Percentiles rank a stretch among this genome's conserved stretches.
Conservation (phyloP, 2,113 vertebrate genomes). For the Capricornis sumatraensis region DNA sequence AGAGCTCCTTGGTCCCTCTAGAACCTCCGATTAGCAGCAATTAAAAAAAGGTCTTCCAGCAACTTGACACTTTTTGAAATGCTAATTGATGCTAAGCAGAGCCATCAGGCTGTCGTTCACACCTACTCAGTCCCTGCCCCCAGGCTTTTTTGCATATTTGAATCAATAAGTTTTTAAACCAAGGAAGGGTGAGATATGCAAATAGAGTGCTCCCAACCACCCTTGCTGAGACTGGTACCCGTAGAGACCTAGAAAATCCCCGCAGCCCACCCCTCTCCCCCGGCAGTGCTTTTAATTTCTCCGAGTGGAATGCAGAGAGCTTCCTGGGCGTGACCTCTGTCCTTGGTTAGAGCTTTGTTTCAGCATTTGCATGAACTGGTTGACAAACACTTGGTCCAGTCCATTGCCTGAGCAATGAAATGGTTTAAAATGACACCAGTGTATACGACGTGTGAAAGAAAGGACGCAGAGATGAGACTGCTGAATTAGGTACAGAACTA, state of each 20-base stretch:
- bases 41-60: slow-evolving; percentile 68
- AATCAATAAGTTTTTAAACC: slow-evolving; percentile 64
- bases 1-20: slow-evolving; percentile 23
- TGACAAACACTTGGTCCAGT: neutral
- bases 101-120: slow-evolving; percentile 62
- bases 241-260: neutral
- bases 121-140: slow-evolving; percentile 71
- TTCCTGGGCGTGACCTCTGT: neutral
- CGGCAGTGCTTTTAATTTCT: neutral
- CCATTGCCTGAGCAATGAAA: neutral
- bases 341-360: neutral
- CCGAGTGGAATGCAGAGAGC: neutral
- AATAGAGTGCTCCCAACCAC: slow-evolving; percentile 26
- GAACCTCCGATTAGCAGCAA: slow-evolving; percentile 62
- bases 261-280: neutral
- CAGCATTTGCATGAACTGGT: slow-evolving; percentile 10
- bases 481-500: neutral
- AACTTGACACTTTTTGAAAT: slow-evolving; percentile 73
- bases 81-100: slow-evolving; percentile 67
- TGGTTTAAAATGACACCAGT: neutral
- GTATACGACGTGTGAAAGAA: neutral
- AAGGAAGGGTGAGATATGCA: slow-evolving; percentile 44
- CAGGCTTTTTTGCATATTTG: slow-evolving; percentile 70
- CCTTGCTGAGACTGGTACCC: neutral
- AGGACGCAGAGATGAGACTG: neutral